Conservation (phyloP, 2,113 vertebrate species). For the Atractosteus spatula region DNA sequence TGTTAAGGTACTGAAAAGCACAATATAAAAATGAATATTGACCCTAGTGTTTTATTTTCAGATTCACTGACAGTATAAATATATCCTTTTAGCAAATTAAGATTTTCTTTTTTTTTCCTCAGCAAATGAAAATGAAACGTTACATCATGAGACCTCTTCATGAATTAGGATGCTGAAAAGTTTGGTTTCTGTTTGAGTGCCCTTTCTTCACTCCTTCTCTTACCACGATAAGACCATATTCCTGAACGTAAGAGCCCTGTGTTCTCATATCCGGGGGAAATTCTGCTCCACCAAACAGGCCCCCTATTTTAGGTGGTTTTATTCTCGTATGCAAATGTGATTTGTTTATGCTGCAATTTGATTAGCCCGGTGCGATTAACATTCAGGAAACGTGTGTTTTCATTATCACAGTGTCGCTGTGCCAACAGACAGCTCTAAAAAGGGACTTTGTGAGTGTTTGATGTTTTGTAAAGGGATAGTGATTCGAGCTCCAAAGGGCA, state of each 20-base stretch:
- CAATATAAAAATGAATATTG: no score
- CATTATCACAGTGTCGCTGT: slow-evolving; percentile 66
- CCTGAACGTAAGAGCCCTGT: not conserved
- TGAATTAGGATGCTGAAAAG: no score
- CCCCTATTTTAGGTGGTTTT: not conserved
- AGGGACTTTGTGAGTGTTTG: slow-evolving; percentile 76
- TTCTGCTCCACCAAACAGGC: not conserved
- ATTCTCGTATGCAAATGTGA: slow-evolving; percentile 67
- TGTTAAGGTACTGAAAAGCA: no score
- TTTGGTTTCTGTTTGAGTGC: not conserved
- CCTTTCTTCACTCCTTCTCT: not conserved
- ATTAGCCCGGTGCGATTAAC: slow-evolving; percentile 68
- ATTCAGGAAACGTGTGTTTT: slow-evolving; percentile 69
- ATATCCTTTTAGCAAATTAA: no score
- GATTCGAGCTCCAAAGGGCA: slow-evolving; percentile 47
- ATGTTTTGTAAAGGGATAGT: slow-evolving; percentile 60
- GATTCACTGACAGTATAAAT: no score
- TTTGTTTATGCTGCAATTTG: slow-evolving; percentile 56
- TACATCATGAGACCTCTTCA: no score
- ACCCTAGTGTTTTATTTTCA: no score
- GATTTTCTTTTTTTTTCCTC: no score
- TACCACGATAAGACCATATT: no score
- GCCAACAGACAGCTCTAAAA: slow-evolving; percentile 75
- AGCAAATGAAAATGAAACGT: no score
- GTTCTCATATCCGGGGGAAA: no score